Conservation (phyloP, 2,113 vertebrate genomes). For the Petromus typicus region DNA sequence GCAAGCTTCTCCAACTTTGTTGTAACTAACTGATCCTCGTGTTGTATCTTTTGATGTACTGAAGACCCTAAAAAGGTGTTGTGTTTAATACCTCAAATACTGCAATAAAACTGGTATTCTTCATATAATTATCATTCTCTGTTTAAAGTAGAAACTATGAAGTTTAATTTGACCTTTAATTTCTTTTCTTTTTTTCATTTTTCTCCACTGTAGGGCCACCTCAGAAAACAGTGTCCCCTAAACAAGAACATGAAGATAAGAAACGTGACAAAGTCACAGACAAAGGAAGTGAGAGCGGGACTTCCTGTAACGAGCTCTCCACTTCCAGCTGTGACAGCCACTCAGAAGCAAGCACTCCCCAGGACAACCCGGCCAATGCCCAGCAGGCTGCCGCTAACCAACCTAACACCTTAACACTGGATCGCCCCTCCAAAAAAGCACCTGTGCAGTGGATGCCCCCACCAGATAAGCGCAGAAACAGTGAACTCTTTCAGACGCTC, state of each 20-base stretch:
- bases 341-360: slow-evolving; percentile 91
- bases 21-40: background rate
- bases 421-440: slow-evolving; percentile 92
- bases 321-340: slow-evolving; percentile 95
- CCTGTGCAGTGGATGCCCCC: slow-evolving; percentile 92
- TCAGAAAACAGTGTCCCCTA: slow-evolving; percentile 88
- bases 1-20: slow-evolving; percentile 49
- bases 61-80: background rate
- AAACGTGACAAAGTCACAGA: slow-evolving; percentile 90
- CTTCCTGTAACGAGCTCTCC: slow-evolving; percentile 93
- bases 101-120: background rate
- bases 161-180: background rate
- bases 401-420: slow-evolving; percentile 92
- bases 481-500: slow-evolving; percentile 95
- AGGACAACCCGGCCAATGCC: slow-evolving; percentile 87
- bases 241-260: slow-evolving; percentile 89
- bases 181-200: slow-evolving; percentile 53
- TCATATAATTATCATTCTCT: background rate
- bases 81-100: background rate
- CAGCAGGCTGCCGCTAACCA: slow-evolving; percentile 88
- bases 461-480: slow-evolving; percentile 94
- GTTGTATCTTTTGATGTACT: rapidly evolving
- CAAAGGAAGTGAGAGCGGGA: slow-evolving; percentile 94
- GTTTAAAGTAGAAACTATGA: background rate
- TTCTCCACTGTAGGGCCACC: slow-evolving; percentile 87